phyloP scores from a whole-genome alignment of 2,888 invertebrate species.

The Seira musarum region DNA sequence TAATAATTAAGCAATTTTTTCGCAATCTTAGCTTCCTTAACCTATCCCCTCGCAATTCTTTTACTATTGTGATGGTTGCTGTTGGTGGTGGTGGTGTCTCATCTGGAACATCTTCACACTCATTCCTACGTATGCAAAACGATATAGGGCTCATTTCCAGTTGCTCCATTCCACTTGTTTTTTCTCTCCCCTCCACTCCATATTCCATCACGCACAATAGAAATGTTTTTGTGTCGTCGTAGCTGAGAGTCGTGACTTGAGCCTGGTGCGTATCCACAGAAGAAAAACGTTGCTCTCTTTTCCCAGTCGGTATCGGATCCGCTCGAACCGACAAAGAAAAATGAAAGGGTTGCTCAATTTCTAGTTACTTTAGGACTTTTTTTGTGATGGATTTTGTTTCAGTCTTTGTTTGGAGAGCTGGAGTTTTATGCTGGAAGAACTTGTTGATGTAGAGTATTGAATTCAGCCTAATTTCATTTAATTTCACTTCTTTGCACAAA shows the following conservation, averaged over 20 bases:
- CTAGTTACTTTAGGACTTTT: no score
- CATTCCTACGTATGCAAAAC: conserved; percentile 32
- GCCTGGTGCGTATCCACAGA: not conserved
- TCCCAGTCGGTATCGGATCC: conserved; percentile 38
- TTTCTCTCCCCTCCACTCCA: not conserved
- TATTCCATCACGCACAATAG: conserved; percentile 34
- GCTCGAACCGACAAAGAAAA: conserved; percentile 36
- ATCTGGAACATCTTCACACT: not conserved
- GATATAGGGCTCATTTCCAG: conserved; percentile 25
- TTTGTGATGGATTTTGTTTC: no score
- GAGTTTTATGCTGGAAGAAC: no score
- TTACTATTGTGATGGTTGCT: not conserved
- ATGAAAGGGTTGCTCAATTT: conserved; percentile 48
- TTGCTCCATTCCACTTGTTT: conserved; percentile 46
- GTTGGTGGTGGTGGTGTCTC: not conserved
- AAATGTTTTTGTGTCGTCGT: conserved; percentile 15
- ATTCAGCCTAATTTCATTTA: no score
- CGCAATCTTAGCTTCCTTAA: not conserved
- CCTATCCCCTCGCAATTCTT: not conserved
- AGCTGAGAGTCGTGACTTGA: not conserved
- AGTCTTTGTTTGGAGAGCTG: no score
- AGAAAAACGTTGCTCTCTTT: conserved; percentile 16
- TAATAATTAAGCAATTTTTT: not conserved
- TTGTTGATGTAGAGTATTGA: no score
- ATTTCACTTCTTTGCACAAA: no score